Conservation (phyloP, 2,888 invertebrate genomes). For the Sinodicranocentrus sp. region DNA sequence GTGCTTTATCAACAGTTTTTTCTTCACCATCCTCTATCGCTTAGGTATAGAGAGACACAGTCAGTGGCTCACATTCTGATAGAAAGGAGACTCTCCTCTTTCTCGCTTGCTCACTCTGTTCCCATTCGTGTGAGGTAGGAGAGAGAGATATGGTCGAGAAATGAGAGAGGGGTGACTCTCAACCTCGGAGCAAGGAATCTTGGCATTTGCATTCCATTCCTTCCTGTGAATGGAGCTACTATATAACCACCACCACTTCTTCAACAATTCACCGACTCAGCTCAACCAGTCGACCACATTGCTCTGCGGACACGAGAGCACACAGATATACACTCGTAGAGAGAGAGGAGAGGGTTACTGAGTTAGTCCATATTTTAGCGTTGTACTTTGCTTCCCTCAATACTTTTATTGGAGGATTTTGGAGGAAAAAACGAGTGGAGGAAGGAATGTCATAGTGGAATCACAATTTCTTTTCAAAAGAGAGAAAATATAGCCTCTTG, state of each 20-base stretch:
- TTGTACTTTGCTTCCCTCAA: too few species aligned
- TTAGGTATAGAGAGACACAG: background rate
- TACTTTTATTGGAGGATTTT: too few species aligned
- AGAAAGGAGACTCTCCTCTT: slow-evolving; percentile 2
- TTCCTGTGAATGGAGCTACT: slow-evolving; percentile 55
- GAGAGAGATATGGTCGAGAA: background rate
- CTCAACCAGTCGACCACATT: background rate
- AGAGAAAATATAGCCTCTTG: background rate
- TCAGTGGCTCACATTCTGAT: too few species aligned
- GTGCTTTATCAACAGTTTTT: slow-evolving; percentile 35
- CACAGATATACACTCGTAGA: background rate
- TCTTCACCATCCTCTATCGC: background rate
- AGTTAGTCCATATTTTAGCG: too few species aligned
- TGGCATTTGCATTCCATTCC: slow-evolving; percentile 68
- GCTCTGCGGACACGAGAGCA: background rate
- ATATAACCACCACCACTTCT: slow-evolving; percentile 13
- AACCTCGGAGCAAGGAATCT: slow-evolving; percentile 58
- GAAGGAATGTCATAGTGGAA: too few species aligned
- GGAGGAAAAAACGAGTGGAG: too few species aligned
- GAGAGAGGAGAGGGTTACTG: background rate
- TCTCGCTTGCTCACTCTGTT: background rate
- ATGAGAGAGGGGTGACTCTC: slow-evolving; percentile 47
- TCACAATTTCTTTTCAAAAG: too few species aligned
- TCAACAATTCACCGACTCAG: slow-evolving; percentile 33
- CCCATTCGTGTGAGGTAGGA: background rate